phyloP scores from a whole-genome alignment of 2,888 invertebrate genomes.

The Andrena marginata region DNA sequence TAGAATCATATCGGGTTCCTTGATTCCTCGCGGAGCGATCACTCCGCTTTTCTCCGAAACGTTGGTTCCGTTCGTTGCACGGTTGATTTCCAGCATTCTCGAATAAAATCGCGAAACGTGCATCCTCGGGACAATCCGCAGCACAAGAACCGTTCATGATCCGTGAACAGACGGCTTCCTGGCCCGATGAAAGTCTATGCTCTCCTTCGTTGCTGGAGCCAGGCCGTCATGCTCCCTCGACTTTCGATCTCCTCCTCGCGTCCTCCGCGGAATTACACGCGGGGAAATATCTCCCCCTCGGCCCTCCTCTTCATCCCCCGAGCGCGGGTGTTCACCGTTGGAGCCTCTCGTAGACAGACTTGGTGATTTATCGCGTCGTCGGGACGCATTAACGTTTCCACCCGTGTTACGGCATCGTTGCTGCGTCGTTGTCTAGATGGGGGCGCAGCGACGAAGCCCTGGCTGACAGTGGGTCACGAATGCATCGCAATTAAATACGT shows the following conservation, averaged over 20 bases:
- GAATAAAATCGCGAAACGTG: slow-evolving; percentile 13
- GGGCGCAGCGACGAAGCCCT: slow-evolving; percentile 32
- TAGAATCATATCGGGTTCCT: background rate
- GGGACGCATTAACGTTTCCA: slow-evolving; percentile 71
- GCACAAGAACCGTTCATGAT: slow-evolving; percentile 24
- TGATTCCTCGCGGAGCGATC: background rate
- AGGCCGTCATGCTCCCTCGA: slow-evolving; percentile 47
- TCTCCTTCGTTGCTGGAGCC: slow-evolving; percentile 29
- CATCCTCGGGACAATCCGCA: slow-evolving; percentile 9
- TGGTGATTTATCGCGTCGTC: slow-evolving; percentile 71
- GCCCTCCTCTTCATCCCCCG: slow-evolving; percentile 43
- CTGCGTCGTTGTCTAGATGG: slow-evolving; percentile 27
- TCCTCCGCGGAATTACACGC: slow-evolving; percentile 41
- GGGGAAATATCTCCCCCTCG: slow-evolving; percentile 33
- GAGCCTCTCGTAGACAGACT: slow-evolving; percentile 48
- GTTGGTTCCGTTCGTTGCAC: background rate
- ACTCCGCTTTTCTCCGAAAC: background rate
- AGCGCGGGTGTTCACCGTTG: slow-evolving; percentile 39
- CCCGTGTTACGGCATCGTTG: slow-evolving; percentile 61
- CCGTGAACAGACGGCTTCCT: slow-evolving; percentile 48
- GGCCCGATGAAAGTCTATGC: slow-evolving; percentile 44
- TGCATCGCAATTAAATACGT: slow-evolving; percentile 12
- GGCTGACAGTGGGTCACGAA: slow-evolving; percentile 42
- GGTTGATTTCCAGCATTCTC: background rate
- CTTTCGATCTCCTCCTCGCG: slow-evolving; percentile 49